Conservation (phyloP, 2,113 vertebrate species). For the Thalassoma bifasciatum region DNA sequence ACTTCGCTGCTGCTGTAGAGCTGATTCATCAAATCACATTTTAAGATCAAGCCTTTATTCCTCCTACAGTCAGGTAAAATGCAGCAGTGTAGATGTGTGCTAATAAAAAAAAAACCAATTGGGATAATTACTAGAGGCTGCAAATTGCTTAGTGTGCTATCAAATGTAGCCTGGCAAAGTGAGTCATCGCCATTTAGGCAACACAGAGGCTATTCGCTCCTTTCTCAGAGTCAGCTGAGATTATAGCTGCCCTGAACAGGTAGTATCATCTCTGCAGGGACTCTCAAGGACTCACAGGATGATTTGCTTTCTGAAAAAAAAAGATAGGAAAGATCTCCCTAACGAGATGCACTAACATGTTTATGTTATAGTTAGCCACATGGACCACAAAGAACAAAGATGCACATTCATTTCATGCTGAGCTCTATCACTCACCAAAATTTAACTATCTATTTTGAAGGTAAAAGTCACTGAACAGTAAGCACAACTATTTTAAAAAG, state of each 20-base stretch:
- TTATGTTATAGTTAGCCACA: neutral
- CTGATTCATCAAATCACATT: neutral
- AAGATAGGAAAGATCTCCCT: neutral
- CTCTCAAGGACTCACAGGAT: no score
- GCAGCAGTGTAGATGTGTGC: neutral
- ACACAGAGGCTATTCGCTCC: neutral
- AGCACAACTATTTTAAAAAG: no score
- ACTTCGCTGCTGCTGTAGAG: neutral
- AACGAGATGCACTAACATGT: neutral
- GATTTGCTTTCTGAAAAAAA: neutral
- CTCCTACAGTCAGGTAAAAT: neutral
- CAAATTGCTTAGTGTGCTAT: conserved; percentile 14
- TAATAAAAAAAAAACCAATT: neutral
- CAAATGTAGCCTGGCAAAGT: conserved; percentile 11
- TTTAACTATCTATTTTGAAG: neutral
- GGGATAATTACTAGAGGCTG: neutral
- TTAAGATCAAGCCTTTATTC: neutral
- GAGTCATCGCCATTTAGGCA: conserved; percentile 31
- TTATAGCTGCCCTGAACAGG: conserved; percentile 2
- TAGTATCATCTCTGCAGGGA: neutral
- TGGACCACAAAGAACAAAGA: neutral
- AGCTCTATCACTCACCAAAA: neutral
- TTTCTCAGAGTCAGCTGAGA: neutral
- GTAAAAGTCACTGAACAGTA: no score
- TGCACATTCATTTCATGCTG: neutral